Evolutionary conservation across 2,113 vertebrate genomes (phyloP).

Genomic region (Azemiops feae): DNA sequence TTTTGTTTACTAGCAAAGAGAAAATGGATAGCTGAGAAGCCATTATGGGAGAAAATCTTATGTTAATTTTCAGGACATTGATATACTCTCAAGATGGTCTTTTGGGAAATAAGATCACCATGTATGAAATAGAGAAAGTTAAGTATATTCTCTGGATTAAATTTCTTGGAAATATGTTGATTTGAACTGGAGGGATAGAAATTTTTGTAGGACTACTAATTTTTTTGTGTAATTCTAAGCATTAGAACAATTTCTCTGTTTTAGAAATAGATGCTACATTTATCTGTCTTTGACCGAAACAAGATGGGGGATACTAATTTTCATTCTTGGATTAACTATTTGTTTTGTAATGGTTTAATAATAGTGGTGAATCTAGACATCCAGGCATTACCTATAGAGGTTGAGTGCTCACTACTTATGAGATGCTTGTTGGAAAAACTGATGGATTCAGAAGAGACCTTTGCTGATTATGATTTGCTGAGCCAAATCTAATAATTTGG

Average conservation of each 20-base stretch:
- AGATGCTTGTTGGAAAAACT: not conserved
- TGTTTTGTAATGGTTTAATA: not conserved
- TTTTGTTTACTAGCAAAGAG: not conserved
- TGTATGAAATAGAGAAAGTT: not conserved
- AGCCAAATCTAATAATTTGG: not conserved
- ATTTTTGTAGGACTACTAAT: not conserved
- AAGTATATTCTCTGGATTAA: not conserved
- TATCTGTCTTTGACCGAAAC: not conserved
- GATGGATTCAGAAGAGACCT: not conserved
- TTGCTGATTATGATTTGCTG: not conserved
- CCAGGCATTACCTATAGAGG: not conserved
- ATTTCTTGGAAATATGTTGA: not conserved
- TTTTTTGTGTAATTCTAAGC: not conserved
- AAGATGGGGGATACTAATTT: not conserved
- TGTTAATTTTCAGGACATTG: not conserved
- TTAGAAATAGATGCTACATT: not conserved
- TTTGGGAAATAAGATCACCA: not conserved
- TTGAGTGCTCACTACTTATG: not conserved
- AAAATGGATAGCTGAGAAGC: not conserved
- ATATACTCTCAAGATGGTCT: not conserved
- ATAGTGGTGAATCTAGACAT: not conserved
- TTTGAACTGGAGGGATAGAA: slow-evolving; percentile 5
- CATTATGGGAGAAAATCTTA: not conserved
- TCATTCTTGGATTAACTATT: not conserved
- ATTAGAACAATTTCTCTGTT: not conserved